Evolutionary conservation across 2,888 invertebrate species (phyloP).

Genomic region (Ophion costatus): DNA sequence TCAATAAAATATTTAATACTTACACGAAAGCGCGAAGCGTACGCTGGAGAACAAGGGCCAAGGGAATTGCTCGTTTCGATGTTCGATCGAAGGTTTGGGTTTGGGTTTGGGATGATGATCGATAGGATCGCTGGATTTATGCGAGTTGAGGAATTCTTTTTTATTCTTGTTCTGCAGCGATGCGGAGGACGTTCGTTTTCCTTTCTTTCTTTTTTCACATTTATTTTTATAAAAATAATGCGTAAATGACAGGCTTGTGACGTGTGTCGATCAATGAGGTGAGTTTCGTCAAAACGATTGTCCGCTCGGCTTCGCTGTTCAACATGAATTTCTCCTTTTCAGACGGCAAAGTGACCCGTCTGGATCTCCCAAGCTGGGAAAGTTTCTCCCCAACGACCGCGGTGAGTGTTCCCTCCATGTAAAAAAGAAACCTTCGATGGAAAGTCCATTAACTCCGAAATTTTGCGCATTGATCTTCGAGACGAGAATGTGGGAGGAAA

Average conservation of each 20-base stretch:
- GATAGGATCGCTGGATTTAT: slow-evolving; percentile 3
- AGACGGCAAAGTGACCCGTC: not conserved
- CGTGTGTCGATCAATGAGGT: not conserved
- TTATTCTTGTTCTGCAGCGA: slow-evolving; percentile 59
- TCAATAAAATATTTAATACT: slow-evolving; percentile 68
- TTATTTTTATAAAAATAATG: not conserved
- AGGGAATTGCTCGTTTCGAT: not conserved
- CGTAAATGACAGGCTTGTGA: not conserved
- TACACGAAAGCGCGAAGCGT: slow-evolving; percentile 6
- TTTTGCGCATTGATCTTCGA: no score
- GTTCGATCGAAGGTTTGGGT: not conserved
- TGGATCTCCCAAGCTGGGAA: not conserved
- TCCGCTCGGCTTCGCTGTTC: not conserved
- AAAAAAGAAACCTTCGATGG: no score
- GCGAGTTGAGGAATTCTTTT: slow-evolving; percentile 2
- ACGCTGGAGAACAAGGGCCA: slow-evolving; percentile 18
- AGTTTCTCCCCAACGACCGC: not conserved
- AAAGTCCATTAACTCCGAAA: no score
- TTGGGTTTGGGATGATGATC: not conserved
- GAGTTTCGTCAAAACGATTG: slow-evolving; percentile 25
- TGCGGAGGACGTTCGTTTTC: slow-evolving; percentile 41
- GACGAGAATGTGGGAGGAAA: no score
- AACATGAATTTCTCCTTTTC: not conserved
- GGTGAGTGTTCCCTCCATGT: slow-evolving; percentile 17
- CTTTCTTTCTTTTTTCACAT: not conserved